Base-by-base conservation (phyloP, 2,113 vertebrate genomes). In the Saguinus imperator region DNA sequence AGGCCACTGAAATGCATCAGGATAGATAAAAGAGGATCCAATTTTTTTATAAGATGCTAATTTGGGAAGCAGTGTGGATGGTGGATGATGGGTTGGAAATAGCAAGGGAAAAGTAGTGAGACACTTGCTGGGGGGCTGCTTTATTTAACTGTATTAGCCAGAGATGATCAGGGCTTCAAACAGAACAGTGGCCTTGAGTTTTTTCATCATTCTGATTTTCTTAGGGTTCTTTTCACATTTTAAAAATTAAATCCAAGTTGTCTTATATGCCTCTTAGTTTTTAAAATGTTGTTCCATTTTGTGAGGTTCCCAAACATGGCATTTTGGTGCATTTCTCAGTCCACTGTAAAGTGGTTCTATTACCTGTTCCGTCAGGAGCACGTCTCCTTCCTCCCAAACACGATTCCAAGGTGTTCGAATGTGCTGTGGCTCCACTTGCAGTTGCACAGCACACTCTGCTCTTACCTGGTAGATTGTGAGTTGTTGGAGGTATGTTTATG, bases 311-410 rank as follows among this genome's bases (percentile, higher is more conserved):
- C 12, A 80, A 6, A 40, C 8, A 25, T 27, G 25, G 16, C 6
- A 3, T 80, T 2, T 20, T 55, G 50, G 1, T 57, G 32, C 16
- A 29, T 86, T 21, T 9, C 43, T 57, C 70, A 16, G 86, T 58
- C 6, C 0, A 0, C 17, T 27, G 32, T 55, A 2, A n/a, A 3
- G 1, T 2, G 32, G 17, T 32, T 50, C 66, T 70, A 1, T 5
- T 10, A 1, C 43, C 0, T 8, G 32, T 50, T 64, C 20, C 72
- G 16, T 43, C 55, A 11, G 37, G 2, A 21, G 37, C 17, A 2
- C 11, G 37, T 55, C n/a, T 45, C 18, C 45, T 52, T 37, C 12
- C 20, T 32, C 25, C 35, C 50, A 21, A 10, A 20, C 40, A 8
- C 14, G 14, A 1, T 5, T 32, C 43, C 12, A 3, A 43, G 8